Evolutionary conservation across 1,140 invertebrate genomes (phyloP).

Genomic region (Polypedilum vanderplanki): DNA sequence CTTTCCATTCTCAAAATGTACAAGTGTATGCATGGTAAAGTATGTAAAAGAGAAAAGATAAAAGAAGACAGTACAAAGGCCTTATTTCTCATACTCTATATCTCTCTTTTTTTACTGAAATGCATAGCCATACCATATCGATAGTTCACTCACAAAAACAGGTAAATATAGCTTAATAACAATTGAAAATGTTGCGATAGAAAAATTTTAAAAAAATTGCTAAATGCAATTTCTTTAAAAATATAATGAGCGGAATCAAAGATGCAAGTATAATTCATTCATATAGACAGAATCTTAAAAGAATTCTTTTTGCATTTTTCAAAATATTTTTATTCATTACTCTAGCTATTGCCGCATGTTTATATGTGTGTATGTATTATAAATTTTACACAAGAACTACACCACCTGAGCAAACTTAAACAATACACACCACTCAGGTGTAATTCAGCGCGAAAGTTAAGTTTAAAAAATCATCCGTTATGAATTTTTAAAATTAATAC

Average conservation of each 20-base stretch:
- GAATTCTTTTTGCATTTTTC: too few species aligned
- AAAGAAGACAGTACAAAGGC: conserved; percentile 7
- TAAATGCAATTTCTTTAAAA: too few species aligned
- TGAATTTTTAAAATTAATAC: conserved; percentile 41
- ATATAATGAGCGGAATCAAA: too few species aligned
- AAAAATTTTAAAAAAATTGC: too few species aligned
- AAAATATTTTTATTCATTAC: background rate
- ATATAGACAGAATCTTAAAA: too few species aligned
- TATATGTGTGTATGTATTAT: background rate
- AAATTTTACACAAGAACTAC: background rate
- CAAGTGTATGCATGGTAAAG: background rate
- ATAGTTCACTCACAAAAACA: too few species aligned
- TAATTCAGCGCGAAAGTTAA: background rate
- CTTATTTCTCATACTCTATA: background rate
- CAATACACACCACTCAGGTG: background rate
- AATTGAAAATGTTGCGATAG: too few species aligned
- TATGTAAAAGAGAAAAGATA: background rate
- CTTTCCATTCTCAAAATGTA: too few species aligned
- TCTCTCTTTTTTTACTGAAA: background rate
- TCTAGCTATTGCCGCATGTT: background rate
- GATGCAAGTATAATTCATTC: too few species aligned
- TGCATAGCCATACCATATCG: too few species aligned
- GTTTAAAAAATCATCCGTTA: background rate
- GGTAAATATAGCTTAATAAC: too few species aligned
- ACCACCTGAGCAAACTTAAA: background rate